Base-by-base conservation (phyloP, 2,888 invertebrate genomes). In the Scrobipalpa atriplicella region DNA sequence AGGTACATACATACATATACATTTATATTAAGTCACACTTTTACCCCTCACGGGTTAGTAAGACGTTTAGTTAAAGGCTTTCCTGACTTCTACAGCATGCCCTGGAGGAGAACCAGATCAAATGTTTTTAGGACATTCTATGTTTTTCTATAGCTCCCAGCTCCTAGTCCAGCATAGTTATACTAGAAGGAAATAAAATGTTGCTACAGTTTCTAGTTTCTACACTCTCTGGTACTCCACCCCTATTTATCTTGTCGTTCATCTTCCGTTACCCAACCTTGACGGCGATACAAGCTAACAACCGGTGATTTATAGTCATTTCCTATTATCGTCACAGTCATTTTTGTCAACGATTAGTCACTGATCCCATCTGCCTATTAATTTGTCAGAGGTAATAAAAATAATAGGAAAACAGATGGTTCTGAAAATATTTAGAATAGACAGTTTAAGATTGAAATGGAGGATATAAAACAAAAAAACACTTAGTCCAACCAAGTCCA, bases 241-340 rank as follows among this genome's bases (percentile, higher is more conserved):
- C 47, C 47, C 47, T 47, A 47, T 47, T 47, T 47, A 47, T 47
- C 47, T 47, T 47, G 47, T 47, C 47, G 47, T 47, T 47, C 16
- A 47, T 47, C 47, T 47, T 47, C 47, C 47, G 47, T 47, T 47
- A n/a, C 47, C 16, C n/a, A 16, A 47, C 47, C 47, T 1, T 47
- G 47, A 47, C 47, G 16, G 47, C 47, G 47, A 47, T 47, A 47
- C 47, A 47, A 47, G 47, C 47, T n/a, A 47, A 47, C 47, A 47
- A 47, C 47, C 47, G 5, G 47, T 47, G 47, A 47, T 47, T 47
- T 47, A 47, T 47, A 5, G 47, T 16, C 8, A 47, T 47, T 47
- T 16, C 47, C 47, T 16, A 47, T 47, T 47, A 47, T 16, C 47
- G 47, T 47, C 47, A 16, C 5, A 47, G 47, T 47, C 3, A 47